Evolutionary conservation across 37 sponge, comb jelly and placozoan species (phyloP).

Genomic region (Chondrilla cf. caribensis): DNA sequence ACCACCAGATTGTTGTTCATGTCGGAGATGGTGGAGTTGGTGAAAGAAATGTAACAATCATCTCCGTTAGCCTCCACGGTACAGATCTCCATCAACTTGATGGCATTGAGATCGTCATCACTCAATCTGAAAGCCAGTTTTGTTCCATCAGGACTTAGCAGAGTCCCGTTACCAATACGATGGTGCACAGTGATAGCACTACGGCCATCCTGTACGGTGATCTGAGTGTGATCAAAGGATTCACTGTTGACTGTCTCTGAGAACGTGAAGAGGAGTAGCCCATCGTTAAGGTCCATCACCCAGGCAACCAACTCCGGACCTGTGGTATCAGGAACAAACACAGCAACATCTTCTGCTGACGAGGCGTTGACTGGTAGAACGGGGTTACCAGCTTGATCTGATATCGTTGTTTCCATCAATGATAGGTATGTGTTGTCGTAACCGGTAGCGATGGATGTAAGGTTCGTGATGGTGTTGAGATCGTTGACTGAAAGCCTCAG

Average conservation of each 20-base stretch:
- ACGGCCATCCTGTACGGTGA: constrained; percentile 11
- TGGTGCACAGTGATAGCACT: not conserved
- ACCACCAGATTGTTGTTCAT: constrained; percentile 58
- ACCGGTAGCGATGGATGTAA: constrained; percentile 52
- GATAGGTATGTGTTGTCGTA: constrained; percentile 47
- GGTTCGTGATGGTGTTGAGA: constrained; percentile 68
- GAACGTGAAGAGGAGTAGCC: constrained; percentile 69
- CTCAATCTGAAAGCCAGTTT: constrained; percentile 53
- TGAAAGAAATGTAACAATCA: constrained; percentile 70
- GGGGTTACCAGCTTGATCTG: constrained; percentile 64
- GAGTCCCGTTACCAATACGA: constrained; percentile 5
- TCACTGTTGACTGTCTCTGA: constrained; percentile 73
- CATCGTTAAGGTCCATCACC: constrained; percentile 68
- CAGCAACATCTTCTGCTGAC: not conserved
- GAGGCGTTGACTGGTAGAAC: constrained; percentile 36
- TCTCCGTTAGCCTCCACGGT: constrained; percentile 32
- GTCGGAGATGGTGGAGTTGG: constrained; percentile 52
- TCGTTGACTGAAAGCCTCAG: constrained; percentile 50
- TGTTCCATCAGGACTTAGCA: constrained; percentile 53
- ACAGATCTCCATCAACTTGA: constrained; percentile 78
- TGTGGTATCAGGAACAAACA: constrained; percentile 64
- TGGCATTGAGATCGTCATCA: constrained; percentile 54
- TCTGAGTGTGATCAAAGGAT: constrained; percentile 45
- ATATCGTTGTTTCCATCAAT: constrained; percentile 22
- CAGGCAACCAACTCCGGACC: constrained; percentile 54